Evolutionary conservation across 2,797 vertebrate species (phyloP).

Genomic region (Kryptopterus vitreolus): DNA sequence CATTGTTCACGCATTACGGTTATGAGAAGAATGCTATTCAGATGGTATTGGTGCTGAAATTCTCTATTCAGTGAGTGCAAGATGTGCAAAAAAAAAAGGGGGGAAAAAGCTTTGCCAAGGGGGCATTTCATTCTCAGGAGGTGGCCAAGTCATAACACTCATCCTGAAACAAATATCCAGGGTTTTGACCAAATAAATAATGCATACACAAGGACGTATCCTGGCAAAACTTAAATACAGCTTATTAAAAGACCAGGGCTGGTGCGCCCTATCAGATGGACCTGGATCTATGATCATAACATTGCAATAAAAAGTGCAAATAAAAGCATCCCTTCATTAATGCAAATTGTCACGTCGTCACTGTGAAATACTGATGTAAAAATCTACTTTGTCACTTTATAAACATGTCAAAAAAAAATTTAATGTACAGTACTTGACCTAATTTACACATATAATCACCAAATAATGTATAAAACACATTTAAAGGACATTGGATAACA

Average conservation of each 20-base stretch:
- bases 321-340: slow-evolving; percentile 13
- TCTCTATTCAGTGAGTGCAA: background rate
- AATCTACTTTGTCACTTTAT: too few relatives aligned
- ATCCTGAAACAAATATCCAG: slow-evolving; percentile 6
- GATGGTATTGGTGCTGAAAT: background rate
- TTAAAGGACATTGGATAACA: too few relatives aligned
- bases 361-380: too few relatives aligned
- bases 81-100: background rate
- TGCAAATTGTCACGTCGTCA: too few relatives aligned
- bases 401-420: too few relatives aligned
- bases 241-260: slow-evolving; percentile 10
- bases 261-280: slow-evolving; percentile 4
- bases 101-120: background rate
- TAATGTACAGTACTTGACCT: too few relatives aligned
- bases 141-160: background rate
- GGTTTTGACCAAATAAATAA: background rate
- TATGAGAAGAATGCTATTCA: slow-evolving; percentile 26
- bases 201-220: background rate
- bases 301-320: slow-evolving; percentile 11
- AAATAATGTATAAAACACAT: too few relatives aligned
- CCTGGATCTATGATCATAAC: slow-evolving; percentile 11
- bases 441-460: too few relatives aligned
- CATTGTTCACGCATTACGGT: slow-evolving; percentile 27
- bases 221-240: slow-evolving; percentile 8
- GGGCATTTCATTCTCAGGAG: background rate